These are phyloP conservation scores for Abscondita cerata DNA, from an alignment of 2,888 invertebrate genomes.

Conservation along the genomic window DNA sequence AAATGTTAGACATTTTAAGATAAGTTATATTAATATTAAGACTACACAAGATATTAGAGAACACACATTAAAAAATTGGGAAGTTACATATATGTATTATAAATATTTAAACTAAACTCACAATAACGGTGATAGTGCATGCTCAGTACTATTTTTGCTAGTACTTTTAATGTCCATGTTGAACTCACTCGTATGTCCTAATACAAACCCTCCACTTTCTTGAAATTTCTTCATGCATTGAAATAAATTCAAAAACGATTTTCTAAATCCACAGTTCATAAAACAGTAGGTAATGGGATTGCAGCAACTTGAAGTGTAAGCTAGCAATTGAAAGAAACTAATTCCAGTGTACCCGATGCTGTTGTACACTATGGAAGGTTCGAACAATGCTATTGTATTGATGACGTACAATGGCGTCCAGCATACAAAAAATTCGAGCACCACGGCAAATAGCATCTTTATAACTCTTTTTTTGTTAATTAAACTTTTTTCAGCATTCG, in stretches of 20 bases:
- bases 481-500: conserved; percentile 61
- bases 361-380: conserved; percentile 60
- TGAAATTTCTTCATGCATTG: conserved; percentile 57
- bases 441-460: conserved; percentile 72
- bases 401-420: conserved; percentile 72
- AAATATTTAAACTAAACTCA: conserved; percentile 18
- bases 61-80: not conserved
- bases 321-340: conserved; percentile 64
- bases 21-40: too few species aligned
- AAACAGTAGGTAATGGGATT: conserved; percentile 76
- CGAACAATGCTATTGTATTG: conserved; percentile 65
- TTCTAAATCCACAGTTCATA: conserved; percentile 71
- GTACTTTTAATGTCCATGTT: conserved; percentile 51
- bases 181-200: conserved; percentile 48
- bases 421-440: conserved; percentile 74
- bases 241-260: conserved; percentile 67
- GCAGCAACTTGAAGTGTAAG: conserved; percentile 68
- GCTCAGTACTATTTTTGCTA: conserved; percentile 44
- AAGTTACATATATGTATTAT: not conserved
- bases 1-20: too few species aligned
- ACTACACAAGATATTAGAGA: too few species aligned
- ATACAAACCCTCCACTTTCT: conserved; percentile 41
- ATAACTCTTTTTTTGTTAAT: conserved; percentile 62
- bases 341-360: conserved; percentile 61
- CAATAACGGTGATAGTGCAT: conserved; percentile 28